Evolutionary conservation across 2,888 invertebrate genomes (phyloP).

Genomic region (Steinernema hermaphroditum): DNA sequence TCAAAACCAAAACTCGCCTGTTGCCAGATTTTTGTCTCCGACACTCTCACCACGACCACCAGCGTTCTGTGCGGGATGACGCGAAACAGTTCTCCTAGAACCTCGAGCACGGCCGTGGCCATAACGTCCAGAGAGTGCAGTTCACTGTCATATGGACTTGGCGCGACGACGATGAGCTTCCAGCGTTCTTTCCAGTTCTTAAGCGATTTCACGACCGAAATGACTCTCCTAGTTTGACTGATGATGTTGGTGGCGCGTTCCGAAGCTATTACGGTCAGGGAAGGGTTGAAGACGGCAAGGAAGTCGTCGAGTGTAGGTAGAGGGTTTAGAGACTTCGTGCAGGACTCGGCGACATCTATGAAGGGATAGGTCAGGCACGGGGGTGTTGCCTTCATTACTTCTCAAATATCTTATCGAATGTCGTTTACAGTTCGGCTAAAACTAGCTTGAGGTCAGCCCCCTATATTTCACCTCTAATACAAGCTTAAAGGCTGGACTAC

Average conservation of each 20-base stretch:
- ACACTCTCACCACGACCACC: neutral
- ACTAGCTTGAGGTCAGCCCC: too few species aligned
- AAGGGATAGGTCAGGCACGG: too few species aligned
- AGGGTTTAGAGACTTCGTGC: neutral
- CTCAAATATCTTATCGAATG: too few species aligned
- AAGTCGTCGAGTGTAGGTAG: neutral
- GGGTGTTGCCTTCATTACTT: too few species aligned
- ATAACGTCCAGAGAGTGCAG: neutral
- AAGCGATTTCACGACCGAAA: neutral
- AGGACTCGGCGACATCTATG: too few species aligned
- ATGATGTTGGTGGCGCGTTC: conserved; percentile 18
- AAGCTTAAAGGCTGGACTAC: too few species aligned
- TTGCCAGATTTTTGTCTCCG: conserved; percentile 10
- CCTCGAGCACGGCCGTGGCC: conserved; percentile 10
- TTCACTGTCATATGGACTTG: conserved; percentile 1
- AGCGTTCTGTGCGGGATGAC: neutral
- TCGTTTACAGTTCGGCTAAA: too few species aligned
- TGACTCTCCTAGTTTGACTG: neutral
- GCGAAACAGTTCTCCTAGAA: neutral
- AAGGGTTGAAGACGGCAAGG: conserved; percentile 11
- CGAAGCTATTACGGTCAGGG: conserved; percentile 13
- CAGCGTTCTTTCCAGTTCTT: conserved; percentile 2
- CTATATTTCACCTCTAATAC: too few species aligned
- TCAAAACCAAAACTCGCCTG: conserved; percentile 17
- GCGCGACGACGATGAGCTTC: neutral